Conservation (phyloP, 2,888 invertebrate species). For the Thera obeliscata region DNA sequence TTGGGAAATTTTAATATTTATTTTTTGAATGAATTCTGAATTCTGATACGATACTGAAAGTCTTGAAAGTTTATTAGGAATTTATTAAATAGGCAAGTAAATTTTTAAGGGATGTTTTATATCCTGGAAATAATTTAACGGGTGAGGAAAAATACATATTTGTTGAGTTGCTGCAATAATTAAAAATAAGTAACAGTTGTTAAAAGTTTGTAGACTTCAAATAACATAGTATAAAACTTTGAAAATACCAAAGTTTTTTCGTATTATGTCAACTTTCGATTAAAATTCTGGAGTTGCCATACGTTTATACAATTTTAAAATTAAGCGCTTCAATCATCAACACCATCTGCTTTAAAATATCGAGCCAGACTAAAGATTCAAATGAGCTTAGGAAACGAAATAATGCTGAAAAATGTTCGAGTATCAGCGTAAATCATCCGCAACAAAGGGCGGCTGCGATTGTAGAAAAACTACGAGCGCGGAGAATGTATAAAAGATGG, state of each 20-base stretch:
- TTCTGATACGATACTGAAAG: conserved; percentile 39
- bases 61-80: conserved; percentile 55
- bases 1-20: conserved; percentile 60
- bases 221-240: too few species aligned
- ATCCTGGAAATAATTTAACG: background rate
- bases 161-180: too few species aligned
- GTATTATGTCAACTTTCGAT: too few species aligned
- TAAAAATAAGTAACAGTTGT: too few species aligned
- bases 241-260: too few species aligned
- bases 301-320: conserved; percentile 29
- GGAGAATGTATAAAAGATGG: conserved; percentile 27
- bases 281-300: too few species aligned
- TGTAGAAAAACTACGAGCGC: conserved; percentile 26
- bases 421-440: conserved; percentile 60
- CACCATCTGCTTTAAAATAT: conserved; percentile 37
- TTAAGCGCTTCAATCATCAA: conserved; percentile 20
- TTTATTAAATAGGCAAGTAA: conserved; percentile 45
- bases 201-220: too few species aligned
- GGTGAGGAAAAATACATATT: too few species aligned
- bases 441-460: conserved; percentile 49
- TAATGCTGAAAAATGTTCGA: conserved; percentile 56
- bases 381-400: conserved; percentile 49
- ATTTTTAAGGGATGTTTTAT: conserved; percentile 25
- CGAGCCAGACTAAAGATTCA: conserved; percentile 37
- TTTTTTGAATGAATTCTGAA: conserved; percentile 23